Base-by-base conservation (phyloP, 2,113 vertebrate genomes). In the Mesembrinibis cayennensis region DNA sequence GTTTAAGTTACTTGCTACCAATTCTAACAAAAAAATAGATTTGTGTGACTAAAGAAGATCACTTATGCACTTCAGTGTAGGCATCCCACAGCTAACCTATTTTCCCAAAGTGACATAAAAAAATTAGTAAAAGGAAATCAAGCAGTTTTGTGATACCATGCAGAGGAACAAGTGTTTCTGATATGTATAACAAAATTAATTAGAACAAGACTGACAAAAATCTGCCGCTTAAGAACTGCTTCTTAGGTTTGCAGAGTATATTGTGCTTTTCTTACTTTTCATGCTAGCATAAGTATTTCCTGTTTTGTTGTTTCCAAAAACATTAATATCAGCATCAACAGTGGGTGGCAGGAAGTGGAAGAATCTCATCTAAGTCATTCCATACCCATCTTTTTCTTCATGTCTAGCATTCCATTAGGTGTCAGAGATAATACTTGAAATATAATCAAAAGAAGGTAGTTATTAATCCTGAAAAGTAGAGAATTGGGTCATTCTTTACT, bases 101-200 rank as follows among this genome's bases (percentile, higher is more conserved):
- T 97, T 95, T 96, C 79, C 87, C 50, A 52, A 95, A 93, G 80
- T 89, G 87, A 92, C 47, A 84, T 76, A 74, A 89, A 95, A 95
- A 96, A 94, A 91, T 89, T 89, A 97, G 69, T 79, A 87, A 92
- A 90, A 95, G 80, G 65, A 96, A 95, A 94, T 93, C 92, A 97
- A 90, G 84, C 92, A 70, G 79, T 90, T 97, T 94, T 11, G 9
- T 82, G 93, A 82, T 59, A 93, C 36, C 94, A 95, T 40, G 91
- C 84, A 86, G 91, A 90, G 90, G 83, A 92, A 95, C 50, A 95
- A 97, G 85, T 66, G 74, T 79, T 91, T 93, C 76, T 89, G 69
- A 47, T 73, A 88, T 13, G 11, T 92, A 81, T 88, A 83, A 90
- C 69, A 94, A 85, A 96, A 97, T 42, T 89, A 94, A 89, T 96